Base-by-base conservation (phyloP, 2,113 vertebrate species). In the Anseranas semipalmata region DNA sequence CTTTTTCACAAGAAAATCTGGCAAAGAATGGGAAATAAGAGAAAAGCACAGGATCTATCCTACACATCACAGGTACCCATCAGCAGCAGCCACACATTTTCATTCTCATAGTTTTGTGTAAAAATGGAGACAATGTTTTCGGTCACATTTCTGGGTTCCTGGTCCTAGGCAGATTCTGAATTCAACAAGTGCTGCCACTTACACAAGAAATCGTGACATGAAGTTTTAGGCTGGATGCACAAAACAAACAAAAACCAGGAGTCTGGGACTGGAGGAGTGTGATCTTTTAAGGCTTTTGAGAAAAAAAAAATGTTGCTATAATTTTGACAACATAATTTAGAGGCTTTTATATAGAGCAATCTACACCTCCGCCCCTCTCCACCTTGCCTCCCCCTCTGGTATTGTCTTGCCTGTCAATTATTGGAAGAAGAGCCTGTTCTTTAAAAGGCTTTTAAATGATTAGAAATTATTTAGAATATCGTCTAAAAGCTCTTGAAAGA, bases 301-400 rank as follows among this genome's bases (percentile, higher is more conserved):
- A 89, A 80, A 78, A 68, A 92, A 96, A 96, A 94, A 89, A 67
- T 70, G 96, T 97, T 98, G 82, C 93, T 97, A 75, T 97, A 98
- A 97, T 97, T 98, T 97, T 97, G 96, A 98, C 97, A 98, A 98
- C 95, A 97, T 98, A 98, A 98, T 96, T 95, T 97, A 97, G 89
- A 97, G 94, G 96, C 96, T 97, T 97, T 98, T 97, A 97, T 97
- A 97, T 88, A 90, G 90, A 98, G 90, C 97, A 97, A 97, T 98
- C 96, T 96, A 97, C 84, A 97, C 96, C 97, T 97, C 97, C 95
- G 37, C 96, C 97, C 97, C 95, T 96, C 90, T 97, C 96, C 91
- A 97, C 94, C 94, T 97, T 37, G 3, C 96, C 97, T 98, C 96
- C 95, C 97, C 91, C 94, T 80, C 91, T 91, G 70, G 90, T 97